Percentiles rank a stretch among this genome's conserved stretches.
phyloP scores from a whole-genome alignment of 2,113 vertebrate species.

The Rhizomys pruinosus region DNA sequence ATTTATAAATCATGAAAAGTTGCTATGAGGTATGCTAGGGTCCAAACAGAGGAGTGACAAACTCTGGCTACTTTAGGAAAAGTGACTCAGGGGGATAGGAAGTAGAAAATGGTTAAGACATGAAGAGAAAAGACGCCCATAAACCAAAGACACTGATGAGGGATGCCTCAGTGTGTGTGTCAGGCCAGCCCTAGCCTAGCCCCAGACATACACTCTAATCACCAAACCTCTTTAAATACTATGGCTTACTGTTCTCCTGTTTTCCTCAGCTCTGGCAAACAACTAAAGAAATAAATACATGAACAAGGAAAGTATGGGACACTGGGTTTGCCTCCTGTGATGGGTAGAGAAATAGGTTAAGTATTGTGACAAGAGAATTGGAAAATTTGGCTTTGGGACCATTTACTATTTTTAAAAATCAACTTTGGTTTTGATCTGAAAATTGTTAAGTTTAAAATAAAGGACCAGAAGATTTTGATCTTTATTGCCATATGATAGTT shows the following conservation, averaged over 20 bases:
- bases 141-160: neutral
- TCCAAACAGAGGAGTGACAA: neutral
- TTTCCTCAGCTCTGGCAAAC: neutral
- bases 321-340: neutral
- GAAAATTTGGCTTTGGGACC: neutral
- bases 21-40: neutral
- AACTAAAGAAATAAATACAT: neutral
- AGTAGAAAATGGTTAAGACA: neutral
- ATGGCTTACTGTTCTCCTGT: neutral
- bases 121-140: neutral
- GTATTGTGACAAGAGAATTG: neutral
- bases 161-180: neutral
- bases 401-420: neutral
- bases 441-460: neutral
- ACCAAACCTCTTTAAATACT: neutral
- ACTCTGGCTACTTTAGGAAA: neutral
- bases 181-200: neutral
- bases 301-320: neutral
- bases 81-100: neutral
- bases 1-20: too few species aligned
- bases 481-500: neutral
- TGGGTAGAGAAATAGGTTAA: neutral
- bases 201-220: neutral
- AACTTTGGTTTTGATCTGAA: constrained; percentile 8
- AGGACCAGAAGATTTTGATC: neutral